A percentile compares a stretch with the other conserved stretches of the same genome.
Conservation (phyloP, 2,113 vertebrate species). For the Gracilinanus agilis region DNA sequence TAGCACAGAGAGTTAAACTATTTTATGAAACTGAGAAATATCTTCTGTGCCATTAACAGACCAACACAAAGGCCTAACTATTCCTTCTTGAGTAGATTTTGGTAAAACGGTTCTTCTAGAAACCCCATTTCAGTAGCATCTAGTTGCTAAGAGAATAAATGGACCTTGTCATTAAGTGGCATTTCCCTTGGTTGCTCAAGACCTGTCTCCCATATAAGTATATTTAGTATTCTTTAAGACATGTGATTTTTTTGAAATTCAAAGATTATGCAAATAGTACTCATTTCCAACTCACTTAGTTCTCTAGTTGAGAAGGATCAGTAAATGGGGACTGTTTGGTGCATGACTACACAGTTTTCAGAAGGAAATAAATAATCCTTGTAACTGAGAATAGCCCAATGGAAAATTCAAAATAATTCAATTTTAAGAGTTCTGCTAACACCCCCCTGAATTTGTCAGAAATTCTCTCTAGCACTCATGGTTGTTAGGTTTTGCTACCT, state of each 20-base stretch:
- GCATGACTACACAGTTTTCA: neutral
- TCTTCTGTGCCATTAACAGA: neutral
- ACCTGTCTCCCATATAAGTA: neutral
- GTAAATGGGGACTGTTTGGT: neutral
- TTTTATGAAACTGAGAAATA: neutral
- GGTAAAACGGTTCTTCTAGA: neutral
- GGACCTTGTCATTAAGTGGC: constrained; percentile 5
- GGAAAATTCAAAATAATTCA: constrained; percentile 9
- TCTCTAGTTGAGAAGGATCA: neutral
- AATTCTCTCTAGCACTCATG: constrained; percentile 15
- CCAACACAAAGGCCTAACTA: neutral
- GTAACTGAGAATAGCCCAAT: neutral
- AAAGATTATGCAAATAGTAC: constrained; percentile 9
- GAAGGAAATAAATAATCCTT: neutral
- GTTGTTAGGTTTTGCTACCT: constrained; percentile 20
- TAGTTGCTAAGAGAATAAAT: constrained; percentile 41
- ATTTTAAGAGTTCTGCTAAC: constrained; percentile 1
- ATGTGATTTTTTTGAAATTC: constrained; percentile 7
- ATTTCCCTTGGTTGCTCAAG: constrained; percentile 35
- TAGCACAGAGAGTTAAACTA: neutral
- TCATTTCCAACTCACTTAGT: neutral
- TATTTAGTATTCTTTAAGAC: constrained; percentile 2
- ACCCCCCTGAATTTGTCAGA: constrained; percentile 10
- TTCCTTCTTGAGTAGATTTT: neutral
- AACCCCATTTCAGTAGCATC: constrained; percentile 3